Evolutionary conservation across 2,888 invertebrate species (phyloP).

Genomic region (Pyrrhosoma nymphula): DNA sequence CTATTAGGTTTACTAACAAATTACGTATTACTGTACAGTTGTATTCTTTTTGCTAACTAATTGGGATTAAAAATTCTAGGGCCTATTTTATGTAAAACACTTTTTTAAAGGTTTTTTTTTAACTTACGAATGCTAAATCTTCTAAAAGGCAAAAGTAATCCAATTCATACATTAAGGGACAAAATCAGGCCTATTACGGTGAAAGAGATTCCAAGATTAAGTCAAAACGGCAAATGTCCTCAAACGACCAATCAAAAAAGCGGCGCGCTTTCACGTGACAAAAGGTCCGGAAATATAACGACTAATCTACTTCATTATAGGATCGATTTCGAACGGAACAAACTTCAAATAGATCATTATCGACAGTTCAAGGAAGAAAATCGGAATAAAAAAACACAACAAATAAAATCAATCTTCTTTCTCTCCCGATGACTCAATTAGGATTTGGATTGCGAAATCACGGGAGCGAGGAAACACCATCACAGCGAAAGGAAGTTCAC

Average conservation of each 20-base stretch:
- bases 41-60: too few relatives aligned
- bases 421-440: slow-evolving; percentile 53
- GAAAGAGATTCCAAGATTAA: neutral
- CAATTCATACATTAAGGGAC: neutral
- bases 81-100: too few relatives aligned
- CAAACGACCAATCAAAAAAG: neutral
- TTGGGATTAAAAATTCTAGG: too few relatives aligned
- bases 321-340: neutral
- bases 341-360: slow-evolving; percentile 1
- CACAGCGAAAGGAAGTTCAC: neutral
- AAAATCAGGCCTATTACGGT: neutral
- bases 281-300: neutral
- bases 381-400: neutral
- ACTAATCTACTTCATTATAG: neutral
- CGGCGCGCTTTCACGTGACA: neutral
- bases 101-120: too few relatives aligned
- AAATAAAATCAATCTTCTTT: slow-evolving; percentile 32
- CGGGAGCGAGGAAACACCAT: neutral
- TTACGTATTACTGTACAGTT: too few relatives aligned
- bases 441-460: slow-evolving; percentile 43
- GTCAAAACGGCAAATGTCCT: neutral
- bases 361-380: neutral
- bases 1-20: too few relatives aligned
- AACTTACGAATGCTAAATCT: too few relatives aligned
- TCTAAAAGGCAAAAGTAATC: neutral